Conservation (phyloP, 2,888 invertebrate species). For the Tribolium freemani region DNA sequence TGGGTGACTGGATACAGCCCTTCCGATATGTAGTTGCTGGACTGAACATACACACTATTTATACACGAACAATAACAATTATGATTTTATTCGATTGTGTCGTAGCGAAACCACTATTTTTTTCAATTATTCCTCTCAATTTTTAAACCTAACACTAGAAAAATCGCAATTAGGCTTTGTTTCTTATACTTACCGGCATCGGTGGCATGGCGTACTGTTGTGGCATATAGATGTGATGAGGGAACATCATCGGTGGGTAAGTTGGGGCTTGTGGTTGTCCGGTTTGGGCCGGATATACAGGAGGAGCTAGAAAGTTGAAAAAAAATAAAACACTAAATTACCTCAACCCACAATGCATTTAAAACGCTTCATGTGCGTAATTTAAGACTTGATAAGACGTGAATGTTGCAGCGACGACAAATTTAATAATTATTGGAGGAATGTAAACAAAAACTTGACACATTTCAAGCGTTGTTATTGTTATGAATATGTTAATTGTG, state of each 20-base stretch:
- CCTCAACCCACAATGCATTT: no score
- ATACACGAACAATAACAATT: slow-evolving; percentile 40
- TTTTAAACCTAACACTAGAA: neutral
- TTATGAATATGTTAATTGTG: no score
- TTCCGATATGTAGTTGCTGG: slow-evolving; percentile 69
- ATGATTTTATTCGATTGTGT: slow-evolving; percentile 37
- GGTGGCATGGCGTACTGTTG: slow-evolving; percentile 68
- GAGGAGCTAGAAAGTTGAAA: slow-evolving; percentile 56
- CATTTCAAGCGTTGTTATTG: no score
- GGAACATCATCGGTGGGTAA: slow-evolving; percentile 66
- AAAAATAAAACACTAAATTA: no score
- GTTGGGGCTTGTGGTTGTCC: slow-evolving; percentile 65
- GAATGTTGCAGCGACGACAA: no score
- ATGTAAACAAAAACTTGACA: no score
- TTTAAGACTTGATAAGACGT: no score
- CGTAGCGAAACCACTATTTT: slow-evolving; percentile 21
- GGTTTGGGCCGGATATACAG: slow-evolving; percentile 64
- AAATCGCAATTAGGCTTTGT: neutral
- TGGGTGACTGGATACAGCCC: slow-evolving; percentile 73
- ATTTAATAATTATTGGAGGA: no score
- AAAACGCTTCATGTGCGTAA: no score
- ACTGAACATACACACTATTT: slow-evolving; percentile 59
- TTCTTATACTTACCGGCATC: slow-evolving; percentile 65
- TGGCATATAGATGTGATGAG: slow-evolving; percentile 67
- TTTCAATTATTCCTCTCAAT: no score